These are phyloP conservation scores for Corydoras maculifer DNA, from an alignment of 2,113 vertebrate genomes.

Conservation along the genomic window DNA sequence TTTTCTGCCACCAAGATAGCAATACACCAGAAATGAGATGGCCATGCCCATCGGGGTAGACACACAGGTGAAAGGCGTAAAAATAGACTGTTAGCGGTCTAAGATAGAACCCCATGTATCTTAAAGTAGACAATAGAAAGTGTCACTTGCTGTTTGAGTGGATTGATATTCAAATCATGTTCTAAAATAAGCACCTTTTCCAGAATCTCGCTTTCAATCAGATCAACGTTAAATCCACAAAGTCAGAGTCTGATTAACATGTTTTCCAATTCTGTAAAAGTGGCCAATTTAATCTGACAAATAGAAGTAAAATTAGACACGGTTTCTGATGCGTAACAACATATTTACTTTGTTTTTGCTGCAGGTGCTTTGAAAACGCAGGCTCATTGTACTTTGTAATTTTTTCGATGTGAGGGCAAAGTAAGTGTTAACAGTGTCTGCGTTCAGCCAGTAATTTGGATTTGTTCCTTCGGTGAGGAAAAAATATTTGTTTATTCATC, in stretches of 20 bases:
- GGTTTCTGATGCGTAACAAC: slow-evolving; percentile 33
- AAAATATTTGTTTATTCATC: slow-evolving; percentile 32
- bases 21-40: too few species aligned
- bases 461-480: slow-evolving; percentile 19
- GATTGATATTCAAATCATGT: slow-evolving; percentile 6
- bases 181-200: slow-evolving; percentile 17
- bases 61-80: too few species aligned
- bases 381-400: slow-evolving; percentile 36
- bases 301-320: slow-evolving; percentile 33
- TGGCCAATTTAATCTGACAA: slow-evolving; percentile 37
- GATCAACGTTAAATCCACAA: slow-evolving; percentile 18
- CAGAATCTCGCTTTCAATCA: slow-evolving; percentile 16
- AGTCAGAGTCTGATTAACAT: slow-evolving; percentile 33
- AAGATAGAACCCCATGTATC: too few species aligned
- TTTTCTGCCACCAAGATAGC: too few species aligned
- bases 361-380: slow-evolving; percentile 20
- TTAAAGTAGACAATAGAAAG: too few species aligned
- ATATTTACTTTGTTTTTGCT: slow-evolving; percentile 13
- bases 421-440: slow-evolving; percentile 21
- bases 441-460: slow-evolving; percentile 20
- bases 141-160: background rate
- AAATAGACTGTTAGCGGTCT: too few species aligned
- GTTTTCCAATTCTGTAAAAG: slow-evolving; percentile 28
- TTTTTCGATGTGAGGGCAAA: slow-evolving; percentile 15
- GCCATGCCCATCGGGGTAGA: too few species aligned